phyloP scores from a whole-genome alignment of 2,113 vertebrate species.

The Microtus montanus region DNA sequence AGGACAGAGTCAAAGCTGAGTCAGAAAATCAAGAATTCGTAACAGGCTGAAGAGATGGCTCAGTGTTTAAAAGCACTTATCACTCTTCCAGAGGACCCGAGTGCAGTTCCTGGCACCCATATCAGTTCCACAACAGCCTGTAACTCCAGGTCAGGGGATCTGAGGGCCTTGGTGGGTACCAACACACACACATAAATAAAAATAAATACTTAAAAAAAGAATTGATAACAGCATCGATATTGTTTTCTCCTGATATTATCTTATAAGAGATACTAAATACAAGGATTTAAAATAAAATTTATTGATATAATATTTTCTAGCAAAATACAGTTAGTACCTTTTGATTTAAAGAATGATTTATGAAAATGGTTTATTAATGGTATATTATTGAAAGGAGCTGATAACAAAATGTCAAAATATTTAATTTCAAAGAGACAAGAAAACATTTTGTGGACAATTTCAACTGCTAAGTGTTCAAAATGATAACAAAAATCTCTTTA shows the following conservation, averaged over 20 bases:
- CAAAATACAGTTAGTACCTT: neutral
- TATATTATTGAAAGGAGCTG: conserved; percentile 20
- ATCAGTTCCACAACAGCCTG: neutral
- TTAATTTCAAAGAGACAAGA: neutral
- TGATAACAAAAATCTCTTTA: neutral
- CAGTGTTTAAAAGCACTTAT: neutral
- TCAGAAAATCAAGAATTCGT: conserved; percentile 14
- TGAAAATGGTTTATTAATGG: conserved; percentile 12
- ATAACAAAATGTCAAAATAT: conserved; percentile 53
- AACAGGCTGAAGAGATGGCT: neutral
- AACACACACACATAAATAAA: neutral
- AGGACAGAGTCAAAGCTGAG: conserved; percentile 4
- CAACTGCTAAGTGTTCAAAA: neutral
- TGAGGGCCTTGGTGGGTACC: neutral
- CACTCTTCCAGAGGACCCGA: neutral
- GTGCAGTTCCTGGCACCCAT: neutral
- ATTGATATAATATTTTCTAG: neutral
- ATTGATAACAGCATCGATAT: neutral
- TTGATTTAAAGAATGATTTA: conserved; percentile 32
- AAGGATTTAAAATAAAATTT: conserved; percentile 24
- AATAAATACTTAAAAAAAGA: neutral
- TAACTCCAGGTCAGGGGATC: neutral
- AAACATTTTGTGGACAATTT: conserved; percentile 22
- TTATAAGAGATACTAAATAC: neutral
- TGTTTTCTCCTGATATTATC: conserved; percentile 1